phyloP scores from a whole-genome alignment of 2,888 invertebrate species.

The Tetragnatha montana region DNA sequence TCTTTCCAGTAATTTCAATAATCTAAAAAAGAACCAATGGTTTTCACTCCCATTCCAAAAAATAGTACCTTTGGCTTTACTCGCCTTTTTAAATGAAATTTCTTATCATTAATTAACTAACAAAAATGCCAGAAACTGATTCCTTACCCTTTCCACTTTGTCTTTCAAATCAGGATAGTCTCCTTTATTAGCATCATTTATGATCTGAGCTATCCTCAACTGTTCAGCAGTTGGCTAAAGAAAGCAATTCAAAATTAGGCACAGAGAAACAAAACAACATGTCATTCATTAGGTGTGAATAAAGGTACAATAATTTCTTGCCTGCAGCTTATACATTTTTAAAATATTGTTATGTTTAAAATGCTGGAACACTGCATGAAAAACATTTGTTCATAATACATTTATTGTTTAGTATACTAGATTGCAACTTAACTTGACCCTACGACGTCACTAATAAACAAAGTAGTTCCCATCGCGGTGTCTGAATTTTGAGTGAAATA shows the following conservation, averaged over 20 bases:
- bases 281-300: too few relatives aligned
- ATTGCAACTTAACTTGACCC: too few relatives aligned
- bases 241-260: neutral
- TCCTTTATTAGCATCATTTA: conserved; percentile 80
- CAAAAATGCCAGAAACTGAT: neutral
- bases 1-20: conserved; percentile 92
- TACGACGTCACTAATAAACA: too few relatives aligned
- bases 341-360: too few relatives aligned
- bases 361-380: too few relatives aligned
- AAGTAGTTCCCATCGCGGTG: too few relatives aligned
- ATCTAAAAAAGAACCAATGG: conserved; percentile 77
- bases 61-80: neutral
- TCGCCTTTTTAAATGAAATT: neutral
- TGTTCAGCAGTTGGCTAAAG: conserved; percentile 88
- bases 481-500: too few relatives aligned
- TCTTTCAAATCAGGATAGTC: conserved; percentile 81
- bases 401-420: too few relatives aligned
- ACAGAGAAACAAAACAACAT: neutral
- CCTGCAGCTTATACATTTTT: too few relatives aligned
- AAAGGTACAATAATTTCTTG: too few relatives aligned
- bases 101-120: neutral
- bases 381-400: too few relatives aligned
- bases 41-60: neutral
- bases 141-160: conserved; percentile 82
- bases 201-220: conserved; percentile 88